Conservation (phyloP, 2,888 invertebrate genomes). For the Platycnemis pennipes region DNA sequence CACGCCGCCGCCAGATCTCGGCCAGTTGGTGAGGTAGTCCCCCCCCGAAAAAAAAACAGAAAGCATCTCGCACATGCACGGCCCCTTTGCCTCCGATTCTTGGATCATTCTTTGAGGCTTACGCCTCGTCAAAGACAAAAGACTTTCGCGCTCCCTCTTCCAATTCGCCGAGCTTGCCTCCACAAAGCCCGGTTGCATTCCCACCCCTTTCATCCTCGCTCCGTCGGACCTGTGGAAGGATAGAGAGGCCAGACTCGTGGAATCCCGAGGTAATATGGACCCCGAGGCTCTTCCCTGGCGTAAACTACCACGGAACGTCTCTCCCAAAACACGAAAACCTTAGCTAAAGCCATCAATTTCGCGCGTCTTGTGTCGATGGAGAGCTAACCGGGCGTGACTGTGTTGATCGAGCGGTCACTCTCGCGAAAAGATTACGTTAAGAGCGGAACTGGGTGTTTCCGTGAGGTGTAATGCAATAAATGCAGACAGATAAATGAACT, state of each 20-base stretch:
- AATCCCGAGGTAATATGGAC: background rate
- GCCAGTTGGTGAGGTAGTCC: constrained; percentile 46
- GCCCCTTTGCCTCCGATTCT: background rate
- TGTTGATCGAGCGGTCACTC: no score
- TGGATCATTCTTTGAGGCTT: background rate
- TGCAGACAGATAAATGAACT: no score
- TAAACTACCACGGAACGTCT: no score
- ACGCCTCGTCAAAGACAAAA: no score
- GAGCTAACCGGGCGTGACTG: no score
- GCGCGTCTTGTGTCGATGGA: no score
- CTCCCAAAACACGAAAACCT: background rate
- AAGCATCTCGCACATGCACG: background rate
- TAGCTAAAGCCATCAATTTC: no score
- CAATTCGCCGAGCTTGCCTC: background rate
- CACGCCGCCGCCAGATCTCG: background rate
- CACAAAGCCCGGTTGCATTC: no score
- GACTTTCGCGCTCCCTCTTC: no score
- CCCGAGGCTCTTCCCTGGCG: background rate
- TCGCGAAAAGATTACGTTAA: no score
- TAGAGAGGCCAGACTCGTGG: background rate
- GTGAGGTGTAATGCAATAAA: no score
- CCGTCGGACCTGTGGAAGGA: background rate
- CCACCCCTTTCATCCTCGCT: background rate
- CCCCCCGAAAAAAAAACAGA: constrained; percentile 39
- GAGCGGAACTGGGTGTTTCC: no score